Evolutionary conservation across 2,113 vertebrate genomes (phyloP).

Genomic region (Corythaixoides concolor): DNA sequence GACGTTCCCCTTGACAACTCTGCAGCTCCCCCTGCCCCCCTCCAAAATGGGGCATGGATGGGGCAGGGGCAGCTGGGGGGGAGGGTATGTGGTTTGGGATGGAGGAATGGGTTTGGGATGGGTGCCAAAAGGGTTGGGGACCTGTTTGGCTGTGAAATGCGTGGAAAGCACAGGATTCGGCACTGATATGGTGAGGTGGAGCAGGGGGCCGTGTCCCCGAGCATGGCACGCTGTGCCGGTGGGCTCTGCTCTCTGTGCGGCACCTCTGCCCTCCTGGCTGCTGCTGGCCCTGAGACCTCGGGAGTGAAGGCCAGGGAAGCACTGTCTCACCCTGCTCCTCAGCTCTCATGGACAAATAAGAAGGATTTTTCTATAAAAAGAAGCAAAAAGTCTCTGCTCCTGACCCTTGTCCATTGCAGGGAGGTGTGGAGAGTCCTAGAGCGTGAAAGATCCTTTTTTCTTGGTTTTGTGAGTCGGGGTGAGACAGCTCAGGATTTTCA

Average conservation of each 20-base stretch:
- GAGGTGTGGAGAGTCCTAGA: accelerated
- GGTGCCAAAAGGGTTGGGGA: no score
- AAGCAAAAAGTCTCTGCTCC: background rate
- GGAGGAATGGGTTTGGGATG: no score
- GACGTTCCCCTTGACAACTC: accelerated
- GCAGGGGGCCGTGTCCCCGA: accelerated
- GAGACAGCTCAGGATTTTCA: background rate
- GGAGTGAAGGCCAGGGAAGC: background rate
- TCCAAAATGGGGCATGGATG: background rate
- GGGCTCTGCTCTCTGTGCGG: background rate
- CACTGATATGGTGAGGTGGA: background rate
- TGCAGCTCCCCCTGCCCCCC: background rate
- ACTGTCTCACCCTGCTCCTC: background rate
- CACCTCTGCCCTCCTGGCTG: background rate
- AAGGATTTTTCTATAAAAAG: background rate
- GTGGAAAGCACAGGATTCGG: background rate
- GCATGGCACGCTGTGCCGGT: accelerated
- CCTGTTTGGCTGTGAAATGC: background rate
- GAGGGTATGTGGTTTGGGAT: background rate
- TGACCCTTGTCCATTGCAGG: background rate
- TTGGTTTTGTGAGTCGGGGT: background rate
- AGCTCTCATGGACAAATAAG: background rate
- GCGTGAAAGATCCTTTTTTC: background rate
- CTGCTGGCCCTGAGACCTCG: background rate
- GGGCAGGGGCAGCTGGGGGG: background rate